Evolutionary conservation across 1,140 invertebrate genomes (phyloP).

Genomic region (Nasonia giraulti): DNA sequence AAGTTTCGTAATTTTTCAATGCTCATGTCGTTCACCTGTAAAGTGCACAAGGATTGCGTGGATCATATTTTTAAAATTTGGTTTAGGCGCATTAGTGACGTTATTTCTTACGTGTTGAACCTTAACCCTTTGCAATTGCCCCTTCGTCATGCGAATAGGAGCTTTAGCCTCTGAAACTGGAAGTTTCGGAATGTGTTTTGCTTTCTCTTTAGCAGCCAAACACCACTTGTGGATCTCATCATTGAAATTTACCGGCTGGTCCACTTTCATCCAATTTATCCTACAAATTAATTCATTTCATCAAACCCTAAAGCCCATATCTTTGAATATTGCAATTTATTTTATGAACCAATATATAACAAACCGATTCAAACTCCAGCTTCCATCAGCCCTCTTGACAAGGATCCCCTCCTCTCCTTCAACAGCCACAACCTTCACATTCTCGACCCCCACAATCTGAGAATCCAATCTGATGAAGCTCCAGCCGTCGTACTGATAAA

Average conservation of each 20-base stretch:
- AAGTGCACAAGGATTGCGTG: slow-evolving; percentile 30
- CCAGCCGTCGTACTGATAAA: slow-evolving; percentile 73
- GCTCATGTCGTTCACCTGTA: slow-evolving; percentile 58
- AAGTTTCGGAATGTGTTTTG: slow-evolving; percentile 27
- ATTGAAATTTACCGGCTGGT: slow-evolving; percentile 39
- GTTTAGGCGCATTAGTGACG: background rate
- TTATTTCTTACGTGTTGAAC: slow-evolving; percentile 52
- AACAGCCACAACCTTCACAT: slow-evolving; percentile 15
- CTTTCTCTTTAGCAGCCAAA: slow-evolving; percentile 35
- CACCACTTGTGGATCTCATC: slow-evolving; percentile 60
- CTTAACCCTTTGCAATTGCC: slow-evolving; percentile 49
- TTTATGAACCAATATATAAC: background rate
- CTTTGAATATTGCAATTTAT: background rate
- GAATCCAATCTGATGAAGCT: slow-evolving; percentile 60
- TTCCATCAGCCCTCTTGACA: slow-evolving; percentile 13
- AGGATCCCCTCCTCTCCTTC: slow-evolving; percentile 36
- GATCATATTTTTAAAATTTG: background rate
- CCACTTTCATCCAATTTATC: slow-evolving; percentile 15
- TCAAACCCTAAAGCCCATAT: no score
- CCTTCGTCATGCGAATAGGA: slow-evolving; percentile 51
- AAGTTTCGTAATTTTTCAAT: slow-evolving; percentile 51
- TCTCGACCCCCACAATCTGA: slow-evolving; percentile 42
- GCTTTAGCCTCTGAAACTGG: slow-evolving; percentile 32
- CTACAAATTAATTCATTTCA: slow-evolving; percentile 23
- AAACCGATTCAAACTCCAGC: slow-evolving; percentile 36